A percentile compares a stretch with the other conserved stretches of the same genome.
Conservation (phyloP, 1,140 invertebrate species). For the Sinonovacula constricta region DNA sequence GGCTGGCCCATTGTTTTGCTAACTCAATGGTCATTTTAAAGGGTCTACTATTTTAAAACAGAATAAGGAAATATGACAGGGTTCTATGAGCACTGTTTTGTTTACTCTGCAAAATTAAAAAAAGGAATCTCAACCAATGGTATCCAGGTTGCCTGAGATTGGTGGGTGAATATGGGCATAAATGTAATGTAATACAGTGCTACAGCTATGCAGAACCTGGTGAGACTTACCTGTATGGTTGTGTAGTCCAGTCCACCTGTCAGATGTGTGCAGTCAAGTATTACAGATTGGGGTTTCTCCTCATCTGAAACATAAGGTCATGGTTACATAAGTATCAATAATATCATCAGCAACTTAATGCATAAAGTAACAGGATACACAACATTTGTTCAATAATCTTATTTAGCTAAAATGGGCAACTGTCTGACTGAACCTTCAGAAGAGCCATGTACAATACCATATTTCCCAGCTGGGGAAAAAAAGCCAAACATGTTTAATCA, state of each 20-base stretch:
- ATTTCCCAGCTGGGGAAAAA: no score
- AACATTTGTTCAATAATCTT: no score
- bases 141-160: background rate
- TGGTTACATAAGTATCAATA: no score
- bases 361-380: no score
- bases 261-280: slow-evolving; percentile 69
- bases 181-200: background rate
- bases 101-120: background rate
- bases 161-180: background rate
- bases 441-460: no score
- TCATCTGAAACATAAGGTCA: no score
- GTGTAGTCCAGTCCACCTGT: slow-evolving; percentile 66
- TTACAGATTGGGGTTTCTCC: slow-evolving; percentile 57
- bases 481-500: no score
- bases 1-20: no score
- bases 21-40: no score
- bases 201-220: background rate
- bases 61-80: background rate
- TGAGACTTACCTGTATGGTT: slow-evolving; percentile 56
- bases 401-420: no score
- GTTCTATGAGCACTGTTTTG: background rate
- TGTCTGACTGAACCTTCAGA: no score
- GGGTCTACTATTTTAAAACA: background rate
- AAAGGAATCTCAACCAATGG: background rate
- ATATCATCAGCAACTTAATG: no score